phyloP scores from a whole-genome alignment of 2,888 invertebrate species.

The Margaritifera margaritifera region DNA sequence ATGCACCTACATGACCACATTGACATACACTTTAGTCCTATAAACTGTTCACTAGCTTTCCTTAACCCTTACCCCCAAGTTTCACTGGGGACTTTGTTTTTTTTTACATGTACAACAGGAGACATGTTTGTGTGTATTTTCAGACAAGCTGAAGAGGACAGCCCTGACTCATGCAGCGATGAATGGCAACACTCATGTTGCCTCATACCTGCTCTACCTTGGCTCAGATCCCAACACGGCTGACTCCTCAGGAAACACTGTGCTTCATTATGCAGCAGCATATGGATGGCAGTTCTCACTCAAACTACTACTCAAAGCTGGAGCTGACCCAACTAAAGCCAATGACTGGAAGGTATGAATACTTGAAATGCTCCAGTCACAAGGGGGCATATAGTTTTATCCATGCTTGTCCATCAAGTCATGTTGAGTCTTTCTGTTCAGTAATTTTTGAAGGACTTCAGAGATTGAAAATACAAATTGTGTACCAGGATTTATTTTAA shows the following conservation, averaged over 20 bases:
- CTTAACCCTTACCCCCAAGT: too few species aligned
- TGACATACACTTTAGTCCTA: too few species aligned
- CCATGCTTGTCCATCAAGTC: too few species aligned
- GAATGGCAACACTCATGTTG: constrained; percentile 75
- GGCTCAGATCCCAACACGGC: constrained; percentile 73
- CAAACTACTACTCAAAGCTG: constrained; percentile 73
- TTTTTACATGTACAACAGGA: too few species aligned
- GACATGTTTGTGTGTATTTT: constrained; percentile 13
- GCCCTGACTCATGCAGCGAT: constrained; percentile 76
- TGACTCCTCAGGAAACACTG: constrained; percentile 76
- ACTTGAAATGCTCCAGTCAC: neutral
- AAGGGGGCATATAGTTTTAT: neutral
- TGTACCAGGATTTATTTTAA: too few species aligned
- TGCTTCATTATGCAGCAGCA: constrained; percentile 76
- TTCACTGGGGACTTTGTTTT: too few species aligned
- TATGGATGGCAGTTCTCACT: constrained; percentile 76
- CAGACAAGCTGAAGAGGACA: constrained; percentile 75
- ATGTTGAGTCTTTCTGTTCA: too few species aligned
- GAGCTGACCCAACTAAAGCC: constrained; percentile 69
- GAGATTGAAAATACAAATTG: too few species aligned
- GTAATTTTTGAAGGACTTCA: too few species aligned
- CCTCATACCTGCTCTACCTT: constrained; percentile 73
- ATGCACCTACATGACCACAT: too few species aligned
- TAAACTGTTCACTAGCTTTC: too few species aligned
- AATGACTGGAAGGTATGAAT: constrained; percentile 74